phyloP scores from a whole-genome alignment of 2,888 invertebrate genomes.

The Cactoblastis cactorum region DNA sequence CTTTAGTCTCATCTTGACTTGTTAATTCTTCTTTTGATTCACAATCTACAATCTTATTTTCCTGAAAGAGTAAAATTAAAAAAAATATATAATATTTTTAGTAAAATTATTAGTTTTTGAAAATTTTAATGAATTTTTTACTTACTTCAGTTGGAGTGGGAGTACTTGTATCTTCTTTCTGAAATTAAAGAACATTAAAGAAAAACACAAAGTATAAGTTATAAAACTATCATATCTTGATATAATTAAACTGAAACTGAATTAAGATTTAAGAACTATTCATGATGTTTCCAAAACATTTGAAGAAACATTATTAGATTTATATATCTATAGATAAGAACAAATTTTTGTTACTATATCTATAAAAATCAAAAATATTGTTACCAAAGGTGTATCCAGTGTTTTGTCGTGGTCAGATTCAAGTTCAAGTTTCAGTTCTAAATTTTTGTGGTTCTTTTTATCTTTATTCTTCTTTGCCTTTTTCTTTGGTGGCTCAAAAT shows the following conservation, averaged over 20 bases:
- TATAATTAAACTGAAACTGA: no score
- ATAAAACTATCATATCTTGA: neutral
- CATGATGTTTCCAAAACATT: no score
- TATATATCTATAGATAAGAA: no score
- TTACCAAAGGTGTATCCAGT: slow-evolving; percentile 56
- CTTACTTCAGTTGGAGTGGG: slow-evolving; percentile 52
- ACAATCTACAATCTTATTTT: slow-evolving; percentile 41
- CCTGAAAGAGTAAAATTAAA: slow-evolving; percentile 33
- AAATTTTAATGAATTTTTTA: slow-evolving; percentile 12
- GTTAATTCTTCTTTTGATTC: slow-evolving; percentile 62
- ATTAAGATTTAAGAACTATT: no score
- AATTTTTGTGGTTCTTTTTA: slow-evolving; percentile 46
- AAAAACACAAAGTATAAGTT: neutral
- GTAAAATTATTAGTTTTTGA: neutral
- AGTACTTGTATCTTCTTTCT: slow-evolving; percentile 56
- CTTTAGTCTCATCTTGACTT: slow-evolving; percentile 58
- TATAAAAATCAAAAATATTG: slow-evolving; percentile 24
- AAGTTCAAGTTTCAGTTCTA: slow-evolving; percentile 53
- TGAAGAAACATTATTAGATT: no score
- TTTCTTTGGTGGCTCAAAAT: slow-evolving; percentile 59
- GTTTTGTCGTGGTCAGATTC: slow-evolving; percentile 60
- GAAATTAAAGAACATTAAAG: slow-evolving; percentile 24
- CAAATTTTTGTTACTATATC: no score
- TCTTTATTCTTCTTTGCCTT: slow-evolving; percentile 55
- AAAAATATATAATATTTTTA: neutral